Percentiles rank a stretch among this genome's conserved stretches.
Evolutionary conservation across 2,113 vertebrate genomes (phyloP).

Genomic region (Pyrgilauda ruficollis): DNA sequence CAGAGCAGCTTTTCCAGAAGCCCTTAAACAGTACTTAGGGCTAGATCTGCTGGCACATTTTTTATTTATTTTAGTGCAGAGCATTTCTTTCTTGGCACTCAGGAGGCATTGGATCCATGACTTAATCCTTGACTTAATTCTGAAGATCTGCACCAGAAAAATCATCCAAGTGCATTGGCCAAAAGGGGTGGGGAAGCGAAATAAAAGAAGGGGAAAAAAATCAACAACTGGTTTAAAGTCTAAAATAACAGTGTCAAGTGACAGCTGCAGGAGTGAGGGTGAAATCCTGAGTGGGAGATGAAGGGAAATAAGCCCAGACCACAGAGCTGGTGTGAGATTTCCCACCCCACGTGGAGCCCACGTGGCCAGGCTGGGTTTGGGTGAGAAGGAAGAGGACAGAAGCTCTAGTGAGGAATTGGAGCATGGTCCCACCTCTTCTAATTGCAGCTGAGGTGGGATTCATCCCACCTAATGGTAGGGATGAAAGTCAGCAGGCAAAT

Average conservation of each 20-base stretch:
- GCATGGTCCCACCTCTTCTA: not conserved
- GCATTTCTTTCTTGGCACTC: conserved; percentile 15
- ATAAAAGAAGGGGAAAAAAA: not conserved
- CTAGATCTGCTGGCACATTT: not conserved
- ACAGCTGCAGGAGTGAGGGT: not conserved
- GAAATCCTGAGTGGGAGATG: not conserved
- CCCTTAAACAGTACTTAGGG: not conserved
- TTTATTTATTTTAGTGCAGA: not conserved
- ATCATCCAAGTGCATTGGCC: conserved; percentile 8
- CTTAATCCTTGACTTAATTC: conserved; percentile 24
- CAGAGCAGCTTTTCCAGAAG: not conserved
- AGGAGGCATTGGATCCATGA: not conserved
- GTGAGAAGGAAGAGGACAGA: not conserved
- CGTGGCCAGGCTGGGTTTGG: rapidly evolving
- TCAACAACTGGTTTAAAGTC: not conserved
- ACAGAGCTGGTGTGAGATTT: not conserved
- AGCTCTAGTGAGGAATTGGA: not conserved
- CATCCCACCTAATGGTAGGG: not conserved
- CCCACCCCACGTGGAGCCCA: not conserved
- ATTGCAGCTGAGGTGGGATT: not conserved
- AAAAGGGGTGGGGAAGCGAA: not conserved
- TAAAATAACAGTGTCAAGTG: not conserved
- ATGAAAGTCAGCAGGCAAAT: not conserved
- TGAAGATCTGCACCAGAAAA: not conserved
- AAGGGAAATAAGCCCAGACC: not conserved